phyloP scores from a whole-genome alignment of 2,888 invertebrate species.

The Nephrotoma guestfalica region DNA sequence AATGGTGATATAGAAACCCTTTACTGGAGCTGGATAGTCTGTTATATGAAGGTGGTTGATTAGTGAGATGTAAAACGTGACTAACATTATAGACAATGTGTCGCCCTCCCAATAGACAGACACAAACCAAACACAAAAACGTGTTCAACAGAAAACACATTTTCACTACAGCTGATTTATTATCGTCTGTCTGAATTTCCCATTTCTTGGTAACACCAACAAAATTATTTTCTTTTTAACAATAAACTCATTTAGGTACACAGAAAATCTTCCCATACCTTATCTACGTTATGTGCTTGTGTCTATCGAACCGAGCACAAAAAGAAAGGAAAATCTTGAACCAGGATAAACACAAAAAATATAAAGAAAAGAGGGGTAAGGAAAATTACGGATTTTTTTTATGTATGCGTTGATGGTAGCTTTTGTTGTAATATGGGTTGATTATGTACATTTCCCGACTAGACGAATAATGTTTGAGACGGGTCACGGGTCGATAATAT shows the following conservation, averaged over 20 bases:
- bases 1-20: no score
- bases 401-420: background rate
- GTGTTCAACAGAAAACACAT: background rate
- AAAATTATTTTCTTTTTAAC: background rate
- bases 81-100: no score
- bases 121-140: background rate
- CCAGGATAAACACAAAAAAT: background rate
- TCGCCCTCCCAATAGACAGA: background rate
- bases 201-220: background rate
- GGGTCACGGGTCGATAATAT: constrained; percentile 1
- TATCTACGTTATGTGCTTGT: no score
- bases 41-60: no score
- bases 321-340: background rate
- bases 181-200: background rate
- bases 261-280: background rate
- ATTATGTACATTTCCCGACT: background rate
- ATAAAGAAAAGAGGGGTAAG: background rate
- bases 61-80: no score
- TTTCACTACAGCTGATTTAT: background rate
- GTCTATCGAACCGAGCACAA: background rate
- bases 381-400: background rate
- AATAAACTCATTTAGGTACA: no score
- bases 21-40: no score
- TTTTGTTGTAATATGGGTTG: background rate
- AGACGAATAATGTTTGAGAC: background rate